Conservation (phyloP, 37 sponge, comb jelly and placozoan species). For the Mnemiopsis leidyi region DNA sequence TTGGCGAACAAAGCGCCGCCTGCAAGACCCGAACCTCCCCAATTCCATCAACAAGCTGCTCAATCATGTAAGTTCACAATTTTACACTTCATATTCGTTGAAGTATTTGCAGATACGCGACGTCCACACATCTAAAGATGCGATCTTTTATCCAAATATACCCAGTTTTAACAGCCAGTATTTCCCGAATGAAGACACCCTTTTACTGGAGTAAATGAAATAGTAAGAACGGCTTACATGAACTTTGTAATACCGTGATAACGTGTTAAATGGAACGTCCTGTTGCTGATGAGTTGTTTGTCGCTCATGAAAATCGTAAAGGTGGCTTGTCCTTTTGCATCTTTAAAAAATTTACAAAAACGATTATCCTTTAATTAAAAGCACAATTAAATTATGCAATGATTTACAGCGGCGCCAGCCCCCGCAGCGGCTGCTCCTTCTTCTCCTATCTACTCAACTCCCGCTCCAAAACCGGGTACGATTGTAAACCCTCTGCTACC, state of each 20-base stretch:
- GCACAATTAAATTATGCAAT: background rate
- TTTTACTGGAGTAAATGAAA: background rate
- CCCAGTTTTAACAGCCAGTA: background rate
- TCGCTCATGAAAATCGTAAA: too few species aligned
- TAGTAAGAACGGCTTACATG: background rate
- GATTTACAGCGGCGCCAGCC: background rate
- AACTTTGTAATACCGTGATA: too few species aligned
- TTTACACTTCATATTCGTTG: background rate
- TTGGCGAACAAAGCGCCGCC: constrained; percentile 21
- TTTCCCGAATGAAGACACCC: background rate
- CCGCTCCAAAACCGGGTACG: background rate
- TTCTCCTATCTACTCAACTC: background rate
- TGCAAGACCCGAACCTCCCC: background rate
- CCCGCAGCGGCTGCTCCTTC: background rate
- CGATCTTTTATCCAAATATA: background rate
- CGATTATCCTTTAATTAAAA: too few species aligned
- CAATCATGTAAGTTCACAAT: constrained; percentile 1
- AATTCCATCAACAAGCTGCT: constrained; percentile 35
- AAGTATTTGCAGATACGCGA: background rate
- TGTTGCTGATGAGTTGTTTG: too few species aligned
- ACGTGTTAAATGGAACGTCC: too few species aligned
- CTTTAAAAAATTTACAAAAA: too few species aligned
- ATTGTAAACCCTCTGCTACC: background rate
- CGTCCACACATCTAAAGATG: too few species aligned
- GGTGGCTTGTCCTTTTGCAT: too few species aligned